Evolutionary conservation across 2,113 vertebrate species (phyloP), one percentile per base, ranked within the genome.

Genomic region (Forbesichthys papilliferus): DNA sequence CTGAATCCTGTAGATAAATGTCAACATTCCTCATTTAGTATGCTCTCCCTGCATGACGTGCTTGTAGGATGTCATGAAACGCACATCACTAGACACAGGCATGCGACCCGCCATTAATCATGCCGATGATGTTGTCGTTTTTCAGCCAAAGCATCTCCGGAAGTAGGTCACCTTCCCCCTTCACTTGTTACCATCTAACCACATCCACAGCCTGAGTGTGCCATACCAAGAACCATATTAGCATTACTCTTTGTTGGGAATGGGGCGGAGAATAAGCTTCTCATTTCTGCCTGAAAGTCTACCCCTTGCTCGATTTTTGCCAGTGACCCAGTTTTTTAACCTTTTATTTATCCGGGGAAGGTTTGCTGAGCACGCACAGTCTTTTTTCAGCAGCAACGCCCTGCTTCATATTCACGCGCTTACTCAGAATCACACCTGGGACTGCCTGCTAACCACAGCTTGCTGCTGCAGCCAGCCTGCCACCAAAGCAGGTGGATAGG

Each of bases 301-400:
- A 66, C 75, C 61, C 82, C 75, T 68, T 52, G 79, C 71, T 66
- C 60, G 13, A 33, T 34, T 27, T 59, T 59, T 33, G 76, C 59
- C 78, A 70, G 73, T 83, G 87, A 88, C 85, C 84, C 81, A 90
- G 51, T 86, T 89, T 90, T 79, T 78, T 79, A 68, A 73, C 73
- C 36, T 66, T 20, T 55, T 61, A 69, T 81, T 88, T 66, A 65
- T 67, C 70, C 42, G 57, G 62, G 11, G 61, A 49, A 55, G 51
- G 14, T 61, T 75, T 81, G 66, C 58, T 16, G 68, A 64, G 47
- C 57, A 13, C 36, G 16, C 57, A 74, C 12, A 2, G 14, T 60
- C 54, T 61, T 48, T 54, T 58, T 58, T 11, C 62, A 33, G 55
- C 62, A 33, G 55, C 68, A 68, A 61, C 54, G 12, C 67, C 69